Evolutionary conservation across 2,888 invertebrate species (phyloP), one percentile per base, ranked within the genome.

Genomic region (Fissipunctia ypsillon): DNA sequence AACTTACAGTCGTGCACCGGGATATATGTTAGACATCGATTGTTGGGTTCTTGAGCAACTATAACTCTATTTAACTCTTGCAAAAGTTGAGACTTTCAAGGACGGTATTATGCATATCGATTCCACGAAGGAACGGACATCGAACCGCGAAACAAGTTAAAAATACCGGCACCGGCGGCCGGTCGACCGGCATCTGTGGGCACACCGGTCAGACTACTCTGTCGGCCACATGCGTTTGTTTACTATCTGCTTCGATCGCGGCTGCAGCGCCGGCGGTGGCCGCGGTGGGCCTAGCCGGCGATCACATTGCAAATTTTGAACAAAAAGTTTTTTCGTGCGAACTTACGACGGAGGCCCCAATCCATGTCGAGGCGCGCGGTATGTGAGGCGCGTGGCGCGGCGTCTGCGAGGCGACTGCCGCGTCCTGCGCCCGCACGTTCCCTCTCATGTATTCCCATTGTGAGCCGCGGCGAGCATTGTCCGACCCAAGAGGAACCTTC

Each of bases 281-380:
- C 84, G 86, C 87, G 83, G 76, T 87, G 82, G 77, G 73, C 74
- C 84, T 84, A 76, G 85, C 80, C 85, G 81, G 72, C 83, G 85
- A 78, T 85, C 80, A 85, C 83, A 88, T 80, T 78, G 85, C 78
- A 78, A 78, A 85, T 76, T 82, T 87, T 80, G 74, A 81, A 80
- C 86, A 85, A 88, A 90, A 91, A 91, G 89, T 93, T 91, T 89
- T 85, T 81, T 84, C 84, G 81, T 83, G 85, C 81, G 81, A 94
- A 96, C 96, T 96, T 95, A 96, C 96, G 96, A 88, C 96, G 96
- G 90, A 96, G 95, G 94, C 96, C 96, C 96, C 96, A 96, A 92
- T 96, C 96, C 96, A 96, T 96, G 92, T 91, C 93, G 91, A 87
- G 85, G 90, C 88, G 86, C 90, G 88, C 89, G 89, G 82, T 87